Conservation (phyloP, 37 sponge, comb jelly and placozoan species). For the Aplysina aerophoba region DNA sequence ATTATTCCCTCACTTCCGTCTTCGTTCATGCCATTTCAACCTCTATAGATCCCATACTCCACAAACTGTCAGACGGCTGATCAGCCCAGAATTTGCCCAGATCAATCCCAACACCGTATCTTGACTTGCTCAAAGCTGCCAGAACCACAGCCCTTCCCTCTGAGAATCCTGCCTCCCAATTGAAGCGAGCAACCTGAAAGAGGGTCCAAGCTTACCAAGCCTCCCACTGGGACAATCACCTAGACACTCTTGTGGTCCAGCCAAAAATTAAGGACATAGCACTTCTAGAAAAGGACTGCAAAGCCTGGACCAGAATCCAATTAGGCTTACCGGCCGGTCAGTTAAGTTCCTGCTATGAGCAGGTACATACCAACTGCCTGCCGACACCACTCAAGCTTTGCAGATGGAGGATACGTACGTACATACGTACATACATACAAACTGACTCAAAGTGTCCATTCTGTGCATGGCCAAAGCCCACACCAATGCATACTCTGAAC, state of each 20-base stretch:
- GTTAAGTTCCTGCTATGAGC: no score
- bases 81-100: neutral
- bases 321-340: no score
- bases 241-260: neutral
- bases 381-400: no score
- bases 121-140: constrained; percentile 11
- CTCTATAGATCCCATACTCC: neutral
- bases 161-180: constrained; percentile 5
- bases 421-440: neutral
- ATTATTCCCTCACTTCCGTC: neutral
- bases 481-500: no score
- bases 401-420: neutral
- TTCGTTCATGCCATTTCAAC: neutral
- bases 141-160: constrained; percentile 23
- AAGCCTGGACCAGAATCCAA: no score
- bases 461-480: no score
- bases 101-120: neutral
- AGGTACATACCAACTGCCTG: no score
- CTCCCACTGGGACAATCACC: neutral
- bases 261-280: no score
- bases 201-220: neutral
- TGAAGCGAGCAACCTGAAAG: neutral
- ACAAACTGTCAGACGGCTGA: neutral
- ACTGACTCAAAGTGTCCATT: neutral
- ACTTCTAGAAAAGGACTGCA: no score